phyloP scores from a whole-genome alignment of 2,113 vertebrate species.

The Nansenia antarctica region DNA sequence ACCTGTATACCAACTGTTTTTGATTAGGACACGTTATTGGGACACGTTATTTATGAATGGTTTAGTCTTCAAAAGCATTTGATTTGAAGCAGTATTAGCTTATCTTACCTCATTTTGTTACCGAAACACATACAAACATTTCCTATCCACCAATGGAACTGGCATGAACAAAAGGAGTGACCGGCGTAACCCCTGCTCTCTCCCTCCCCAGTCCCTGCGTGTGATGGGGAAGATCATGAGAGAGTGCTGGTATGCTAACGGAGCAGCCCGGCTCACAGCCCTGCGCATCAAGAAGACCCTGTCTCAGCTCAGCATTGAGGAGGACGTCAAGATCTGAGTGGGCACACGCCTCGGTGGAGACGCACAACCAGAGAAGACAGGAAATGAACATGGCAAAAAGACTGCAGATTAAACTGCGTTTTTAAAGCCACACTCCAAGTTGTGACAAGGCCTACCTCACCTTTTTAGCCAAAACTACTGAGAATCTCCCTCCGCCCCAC shows the following conservation, averaged over 20 bases:
- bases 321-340: constrained; percentile 92
- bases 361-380: constrained; percentile 31
- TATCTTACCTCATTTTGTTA: too few relatives aligned
- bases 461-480: constrained; percentile 83
- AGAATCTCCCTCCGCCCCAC: constrained; percentile 44
- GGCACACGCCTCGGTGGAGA: constrained; percentile 29
- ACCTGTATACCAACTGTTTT: neutral
- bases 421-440: constrained; percentile 75
- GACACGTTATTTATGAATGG: neutral
- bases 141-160: neutral
- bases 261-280: constrained; percentile 90
- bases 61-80: neutral
- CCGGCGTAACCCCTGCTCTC: neutral
- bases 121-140: too few relatives aligned
- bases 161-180: neutral
- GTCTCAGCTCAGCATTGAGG: constrained; percentile 96
- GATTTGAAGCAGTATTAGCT: too few relatives aligned
- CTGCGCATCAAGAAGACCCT: constrained; percentile 99
- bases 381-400: constrained; percentile 38
- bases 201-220: constrained; percentile 83
- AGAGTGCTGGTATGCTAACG: constrained; percentile 97
- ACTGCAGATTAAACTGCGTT: constrained; percentile 73
- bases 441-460: constrained; percentile 81
- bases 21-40: neutral
- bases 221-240: constrained; percentile 99